Evolutionary conservation across 2,113 vertebrate genomes (phyloP).

Genomic region (Jacana jacana): DNA sequence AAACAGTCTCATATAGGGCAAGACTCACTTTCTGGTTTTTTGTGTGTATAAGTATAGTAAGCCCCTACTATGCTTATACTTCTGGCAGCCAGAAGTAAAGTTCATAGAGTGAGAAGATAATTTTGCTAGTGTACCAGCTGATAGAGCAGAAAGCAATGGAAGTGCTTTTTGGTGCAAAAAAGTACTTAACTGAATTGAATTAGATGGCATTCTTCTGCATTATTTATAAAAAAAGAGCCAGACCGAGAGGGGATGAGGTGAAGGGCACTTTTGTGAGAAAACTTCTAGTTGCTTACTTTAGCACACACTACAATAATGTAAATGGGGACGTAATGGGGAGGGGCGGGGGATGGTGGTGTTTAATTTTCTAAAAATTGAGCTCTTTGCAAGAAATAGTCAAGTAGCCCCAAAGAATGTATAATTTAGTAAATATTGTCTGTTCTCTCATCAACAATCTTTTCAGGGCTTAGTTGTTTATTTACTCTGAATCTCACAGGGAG

Average conservation of each 20-base stretch:
- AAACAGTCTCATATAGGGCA: accelerated
- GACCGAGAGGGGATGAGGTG: neutral
- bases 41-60: neutral
- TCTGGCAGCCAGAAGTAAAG: neutral
- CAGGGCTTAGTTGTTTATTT: neutral
- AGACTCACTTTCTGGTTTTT: neutral
- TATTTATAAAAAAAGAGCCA: neutral
- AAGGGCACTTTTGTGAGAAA: neutral
- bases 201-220: neutral
- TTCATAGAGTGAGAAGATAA: neutral
- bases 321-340: neutral
- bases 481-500: neutral
- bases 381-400: neutral
- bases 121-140: neutral
- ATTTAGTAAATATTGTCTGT: neutral
- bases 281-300: neutral
- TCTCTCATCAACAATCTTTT: neutral
- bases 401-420: neutral
- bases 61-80: neutral
- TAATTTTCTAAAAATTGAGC: neutral
- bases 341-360: too few relatives aligned
- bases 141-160: neutral
- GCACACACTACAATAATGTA: neutral
- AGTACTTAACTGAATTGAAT: neutral
- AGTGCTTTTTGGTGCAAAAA: neutral